These are phyloP conservation scores for Rhinichthys klamathensis DNA, from an alignment of 2,113 vertebrate genomes.

Conservation along the genomic window DNA sequence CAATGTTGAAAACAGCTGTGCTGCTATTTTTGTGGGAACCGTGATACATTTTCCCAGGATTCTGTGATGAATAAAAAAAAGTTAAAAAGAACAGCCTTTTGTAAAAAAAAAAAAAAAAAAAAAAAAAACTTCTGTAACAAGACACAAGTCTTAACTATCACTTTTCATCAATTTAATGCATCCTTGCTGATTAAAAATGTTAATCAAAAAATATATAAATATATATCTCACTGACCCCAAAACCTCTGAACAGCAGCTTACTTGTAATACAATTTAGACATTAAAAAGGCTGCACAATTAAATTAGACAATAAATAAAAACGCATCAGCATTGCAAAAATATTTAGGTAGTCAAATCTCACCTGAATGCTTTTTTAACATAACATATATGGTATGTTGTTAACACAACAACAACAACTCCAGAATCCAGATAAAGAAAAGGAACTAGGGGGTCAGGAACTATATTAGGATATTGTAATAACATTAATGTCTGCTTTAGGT, in stretches of 20 bases:
- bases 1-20: neutral
- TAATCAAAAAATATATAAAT: neutral
- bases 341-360: neutral
- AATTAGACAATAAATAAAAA: neutral
- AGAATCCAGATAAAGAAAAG: neutral
- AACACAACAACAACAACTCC: neutral
- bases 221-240: neutral
- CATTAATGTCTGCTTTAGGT: conserved; percentile 68
- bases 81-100: neutral
- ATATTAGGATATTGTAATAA: conserved; percentile 59
- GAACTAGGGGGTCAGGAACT: neutral
- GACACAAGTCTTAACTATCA: too few relatives aligned
- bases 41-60: neutral
- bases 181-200: neutral
- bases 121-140: too few relatives aligned
- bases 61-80: neutral
- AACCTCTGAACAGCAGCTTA: neutral
- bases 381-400: neutral
- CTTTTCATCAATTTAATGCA: neutral
- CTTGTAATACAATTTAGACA: neutral
- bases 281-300: neutral
- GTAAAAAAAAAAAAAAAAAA: too few relatives aligned
- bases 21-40: neutral
- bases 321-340: neutral
- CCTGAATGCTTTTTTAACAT: neutral